Evolutionary conservation across 2,113 vertebrate genomes (phyloP).

Genomic region (Tychaedon coryphoeus): DNA sequence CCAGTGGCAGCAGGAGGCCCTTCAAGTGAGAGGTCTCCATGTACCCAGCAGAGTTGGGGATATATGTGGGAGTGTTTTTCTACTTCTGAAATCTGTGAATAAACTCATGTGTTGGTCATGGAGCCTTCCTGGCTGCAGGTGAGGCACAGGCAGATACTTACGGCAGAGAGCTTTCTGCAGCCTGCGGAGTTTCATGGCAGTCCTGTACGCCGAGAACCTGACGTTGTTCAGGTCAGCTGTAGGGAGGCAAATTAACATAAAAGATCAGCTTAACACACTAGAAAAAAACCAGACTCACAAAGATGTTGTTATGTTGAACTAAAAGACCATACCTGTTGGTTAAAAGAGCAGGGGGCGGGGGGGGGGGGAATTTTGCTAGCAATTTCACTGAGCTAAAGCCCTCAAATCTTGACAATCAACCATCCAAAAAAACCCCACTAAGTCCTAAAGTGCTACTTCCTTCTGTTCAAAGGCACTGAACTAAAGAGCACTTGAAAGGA

Average conservation of each 20-base stretch:
- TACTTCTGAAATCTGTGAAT: neutral
- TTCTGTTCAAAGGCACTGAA: slow-evolving; percentile 7
- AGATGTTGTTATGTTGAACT: neutral
- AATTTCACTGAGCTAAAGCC: neutral
- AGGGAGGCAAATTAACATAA: neutral
- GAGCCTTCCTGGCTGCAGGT: neutral
- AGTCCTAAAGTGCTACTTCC: neutral
- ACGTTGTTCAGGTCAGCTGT: slow-evolving; percentile 97
- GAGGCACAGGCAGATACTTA: slow-evolving; percentile 75
- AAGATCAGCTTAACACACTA: slow-evolving; percentile 27
- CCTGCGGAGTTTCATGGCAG: slow-evolving; percentile 96
- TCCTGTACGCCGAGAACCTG: slow-evolving; percentile 95
- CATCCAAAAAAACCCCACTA: neutral
- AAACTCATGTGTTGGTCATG: neutral
- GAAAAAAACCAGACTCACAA: neutral
- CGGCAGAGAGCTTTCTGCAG: slow-evolving; percentile 98
- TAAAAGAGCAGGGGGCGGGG: neutral
- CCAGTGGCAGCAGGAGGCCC: accelerated
- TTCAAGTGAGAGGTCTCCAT: neutral
- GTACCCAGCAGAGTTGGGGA: neutral
- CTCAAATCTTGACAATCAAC: neutral
- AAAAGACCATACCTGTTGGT: neutral
- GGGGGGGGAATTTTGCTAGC: neutral
- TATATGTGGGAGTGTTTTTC: neutral
- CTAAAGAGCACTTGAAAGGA: neutral